A percentile compares a stretch with the other conserved stretches of the same genome.
phyloP scores from a whole-genome alignment of 2,113 vertebrate species.

The Ptilonorhynchus violaceus region DNA sequence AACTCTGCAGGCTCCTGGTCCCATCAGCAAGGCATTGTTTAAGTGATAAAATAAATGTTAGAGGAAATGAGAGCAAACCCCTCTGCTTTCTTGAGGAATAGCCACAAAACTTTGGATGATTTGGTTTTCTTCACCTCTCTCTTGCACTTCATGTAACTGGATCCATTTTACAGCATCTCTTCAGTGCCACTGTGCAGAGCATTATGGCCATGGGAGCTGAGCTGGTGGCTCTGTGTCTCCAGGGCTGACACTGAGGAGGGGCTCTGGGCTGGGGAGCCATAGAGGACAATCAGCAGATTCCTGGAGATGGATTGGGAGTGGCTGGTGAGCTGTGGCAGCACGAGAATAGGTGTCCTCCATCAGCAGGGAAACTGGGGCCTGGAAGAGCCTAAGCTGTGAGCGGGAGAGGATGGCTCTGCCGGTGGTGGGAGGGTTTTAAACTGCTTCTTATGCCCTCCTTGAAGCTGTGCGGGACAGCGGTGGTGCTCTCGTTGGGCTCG shows the following conservation, averaged over 20 bases:
- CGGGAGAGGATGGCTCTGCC: fast-evolving
- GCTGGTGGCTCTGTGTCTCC: neutral
- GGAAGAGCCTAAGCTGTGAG: neutral
- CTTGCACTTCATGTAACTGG: neutral
- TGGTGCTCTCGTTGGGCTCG: neutral
- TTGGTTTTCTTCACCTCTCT: neutral
- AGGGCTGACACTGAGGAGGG: neutral
- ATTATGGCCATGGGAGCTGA: fast-evolving
- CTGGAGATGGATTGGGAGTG: neutral
- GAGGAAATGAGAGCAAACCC: neutral
- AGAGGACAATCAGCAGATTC: fast-evolving
- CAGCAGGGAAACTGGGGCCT: neutral
- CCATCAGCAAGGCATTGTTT: neutral
- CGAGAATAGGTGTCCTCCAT: neutral
- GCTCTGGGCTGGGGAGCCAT: neutral
- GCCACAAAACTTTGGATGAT: neutral
- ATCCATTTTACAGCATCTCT: neutral
- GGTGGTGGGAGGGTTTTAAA: neutral
- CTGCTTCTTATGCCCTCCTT: neutral
- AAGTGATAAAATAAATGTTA: neutral
- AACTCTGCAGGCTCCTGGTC: neutral
- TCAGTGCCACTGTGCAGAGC: neutral
- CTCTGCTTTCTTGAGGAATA: neutral
- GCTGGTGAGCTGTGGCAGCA: neutral
- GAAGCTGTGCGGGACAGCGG: neutral